Evolutionary conservation across 2,797 vertebrate species (phyloP).

Genomic region (Ibycter americanus): DNA sequence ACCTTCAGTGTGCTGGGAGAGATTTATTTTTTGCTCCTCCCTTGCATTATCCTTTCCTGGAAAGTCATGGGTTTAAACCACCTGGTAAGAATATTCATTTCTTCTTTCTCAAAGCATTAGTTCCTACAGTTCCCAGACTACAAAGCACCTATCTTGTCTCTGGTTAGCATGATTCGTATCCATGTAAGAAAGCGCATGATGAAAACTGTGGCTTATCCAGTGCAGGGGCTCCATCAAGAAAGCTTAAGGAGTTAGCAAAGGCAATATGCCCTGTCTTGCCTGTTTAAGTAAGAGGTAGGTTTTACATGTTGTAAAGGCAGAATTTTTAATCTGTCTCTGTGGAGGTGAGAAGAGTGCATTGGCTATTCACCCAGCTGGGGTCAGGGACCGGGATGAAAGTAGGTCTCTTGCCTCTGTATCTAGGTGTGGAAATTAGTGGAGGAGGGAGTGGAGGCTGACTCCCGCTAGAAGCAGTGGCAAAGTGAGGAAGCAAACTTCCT

Average conservation of each 20-base stretch:
- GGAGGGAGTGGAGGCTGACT: neutral
- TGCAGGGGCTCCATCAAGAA: neutral
- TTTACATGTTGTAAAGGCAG: neutral
- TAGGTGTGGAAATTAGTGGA: neutral
- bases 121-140: neutral
- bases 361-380: too few species aligned
- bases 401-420: neutral
- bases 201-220: neutral
- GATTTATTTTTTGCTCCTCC: neutral
- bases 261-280: too few species aligned
- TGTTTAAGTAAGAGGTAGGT: neutral
- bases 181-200: accelerated
- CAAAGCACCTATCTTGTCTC: neutral
- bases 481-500: neutral
- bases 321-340: neutral
- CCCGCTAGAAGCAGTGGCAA: neutral
- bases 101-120: neutral
- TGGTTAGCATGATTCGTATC: neutral
- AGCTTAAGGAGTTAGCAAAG: neutral
- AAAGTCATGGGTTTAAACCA: neutral
- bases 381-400: neutral
- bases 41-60: neutral
- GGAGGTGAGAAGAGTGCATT: neutral
- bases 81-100: neutral
- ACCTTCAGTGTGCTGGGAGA: neutral